Percentiles rank a stretch among this genome's conserved stretches.
Conservation (phyloP, 2,888 invertebrate genomes). For the Pollenia amentaria region DNA sequence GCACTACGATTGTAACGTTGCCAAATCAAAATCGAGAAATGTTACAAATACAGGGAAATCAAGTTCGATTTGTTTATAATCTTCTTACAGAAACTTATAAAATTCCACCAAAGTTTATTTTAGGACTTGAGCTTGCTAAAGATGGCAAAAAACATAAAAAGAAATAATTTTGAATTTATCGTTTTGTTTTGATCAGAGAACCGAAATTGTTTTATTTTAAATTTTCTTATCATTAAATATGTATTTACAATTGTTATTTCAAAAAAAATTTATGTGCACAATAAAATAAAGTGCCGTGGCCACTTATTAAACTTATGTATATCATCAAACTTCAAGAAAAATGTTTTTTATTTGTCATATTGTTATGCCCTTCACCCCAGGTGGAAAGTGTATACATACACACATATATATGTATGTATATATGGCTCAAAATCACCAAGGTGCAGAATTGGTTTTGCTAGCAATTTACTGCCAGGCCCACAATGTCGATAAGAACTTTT, state of each 20-base stretch:
- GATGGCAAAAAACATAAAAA: conserved; percentile 82
- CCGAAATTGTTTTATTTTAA: background rate
- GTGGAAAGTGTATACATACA: background rate
- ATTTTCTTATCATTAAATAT: background rate
- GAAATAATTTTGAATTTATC: conserved; percentile 59
- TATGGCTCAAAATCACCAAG: no score
- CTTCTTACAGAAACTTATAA: conserved; percentile 84
- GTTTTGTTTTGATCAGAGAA: no score
- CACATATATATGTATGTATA: background rate
- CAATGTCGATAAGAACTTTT: no score
- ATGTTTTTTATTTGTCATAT: no score
- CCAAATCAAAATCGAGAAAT: conserved; percentile 90
- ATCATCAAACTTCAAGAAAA: no score
- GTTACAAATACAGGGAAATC: conserved; percentile 96
- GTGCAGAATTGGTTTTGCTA: no score
- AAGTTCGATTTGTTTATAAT: conserved; percentile 86
- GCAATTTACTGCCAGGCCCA: no score
- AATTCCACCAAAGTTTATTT: conserved; percentile 83
- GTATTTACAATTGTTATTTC: no score
- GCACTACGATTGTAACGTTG: conserved; percentile 91
- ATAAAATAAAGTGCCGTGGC: no score
- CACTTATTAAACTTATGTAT: no score
- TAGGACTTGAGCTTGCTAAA: conserved; percentile 83
- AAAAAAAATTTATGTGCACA: no score
- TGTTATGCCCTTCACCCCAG: no score